Evolutionary conservation across 1,140 invertebrate species (phyloP).

Genomic region (Sycophaga agraensis): DNA sequence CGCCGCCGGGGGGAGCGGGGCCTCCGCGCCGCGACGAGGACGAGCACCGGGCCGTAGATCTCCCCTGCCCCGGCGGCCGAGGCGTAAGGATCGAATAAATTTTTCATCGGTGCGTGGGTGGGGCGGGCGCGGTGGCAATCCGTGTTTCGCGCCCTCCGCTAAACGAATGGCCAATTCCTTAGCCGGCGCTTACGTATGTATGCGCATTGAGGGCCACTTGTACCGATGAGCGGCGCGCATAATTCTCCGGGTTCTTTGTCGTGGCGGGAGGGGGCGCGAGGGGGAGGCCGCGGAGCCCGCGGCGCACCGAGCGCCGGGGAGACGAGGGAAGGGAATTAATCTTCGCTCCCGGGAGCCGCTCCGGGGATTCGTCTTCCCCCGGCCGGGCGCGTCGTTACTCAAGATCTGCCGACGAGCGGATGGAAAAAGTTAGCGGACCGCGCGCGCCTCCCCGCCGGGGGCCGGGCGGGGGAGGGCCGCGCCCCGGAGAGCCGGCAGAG

Average conservation of each 20-base stretch:
- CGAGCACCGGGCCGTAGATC: no score
- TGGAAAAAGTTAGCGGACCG: constrained; percentile 15
- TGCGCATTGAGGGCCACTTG: neutral
- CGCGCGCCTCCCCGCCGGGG: neutral
- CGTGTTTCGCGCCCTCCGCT: neutral
- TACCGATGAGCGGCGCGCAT: constrained; percentile 12
- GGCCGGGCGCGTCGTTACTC: constrained; percentile 13
- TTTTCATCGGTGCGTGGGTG: neutral
- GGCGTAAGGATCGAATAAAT: constrained; percentile 26
- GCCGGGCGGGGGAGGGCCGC: neutral
- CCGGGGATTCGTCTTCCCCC: constrained; percentile 11
- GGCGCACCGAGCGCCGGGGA: no score
- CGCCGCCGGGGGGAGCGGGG: neutral
- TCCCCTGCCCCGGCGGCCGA: no score
- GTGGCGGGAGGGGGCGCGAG: no score
- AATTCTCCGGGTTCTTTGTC: constrained; percentile 26
- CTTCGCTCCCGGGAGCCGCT: constrained; percentile 13
- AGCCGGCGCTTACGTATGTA: neutral
- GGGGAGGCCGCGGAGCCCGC: no score
- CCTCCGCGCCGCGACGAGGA: no score
- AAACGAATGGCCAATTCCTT: neutral
- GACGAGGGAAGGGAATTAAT: constrained; percentile 31
- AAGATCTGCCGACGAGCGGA: constrained; percentile 24
- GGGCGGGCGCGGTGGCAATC: neutral
- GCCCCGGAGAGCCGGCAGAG: neutral